Conservation (phyloP, 2,888 invertebrate species). For the Hedychridium roseum region DNA sequence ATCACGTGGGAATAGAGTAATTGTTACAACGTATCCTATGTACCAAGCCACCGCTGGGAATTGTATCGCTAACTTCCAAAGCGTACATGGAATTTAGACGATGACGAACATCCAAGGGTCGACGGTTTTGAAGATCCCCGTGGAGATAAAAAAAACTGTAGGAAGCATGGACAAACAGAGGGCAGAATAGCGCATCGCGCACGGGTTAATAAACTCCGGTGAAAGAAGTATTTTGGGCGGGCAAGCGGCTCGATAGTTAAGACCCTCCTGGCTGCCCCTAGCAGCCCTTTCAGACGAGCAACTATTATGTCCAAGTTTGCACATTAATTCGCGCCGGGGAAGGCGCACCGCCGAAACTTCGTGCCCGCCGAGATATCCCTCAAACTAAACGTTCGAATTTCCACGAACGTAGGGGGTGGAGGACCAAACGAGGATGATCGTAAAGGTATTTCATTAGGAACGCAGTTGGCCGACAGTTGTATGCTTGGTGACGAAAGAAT, state of each 20-base stretch:
- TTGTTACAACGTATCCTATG: no score
- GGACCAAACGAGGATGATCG: constrained; percentile 18
- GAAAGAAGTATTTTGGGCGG: constrained; percentile 32
- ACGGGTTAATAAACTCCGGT: constrained; percentile 40
- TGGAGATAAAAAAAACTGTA: constrained; percentile 1
- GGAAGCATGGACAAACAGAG: constrained; percentile 3
- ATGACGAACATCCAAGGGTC: constrained; percentile 11
- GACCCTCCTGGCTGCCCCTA: constrained; percentile 31
- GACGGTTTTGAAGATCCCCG: not conserved
- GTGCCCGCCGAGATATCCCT: constrained; percentile 36
- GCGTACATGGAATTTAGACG: constrained; percentile 2
- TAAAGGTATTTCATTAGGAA: constrained; percentile 39
- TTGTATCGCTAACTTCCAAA: no score
- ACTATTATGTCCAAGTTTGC: constrained; percentile 47
- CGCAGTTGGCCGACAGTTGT: no score
- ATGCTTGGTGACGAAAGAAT: no score
- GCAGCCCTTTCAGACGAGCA: constrained; percentile 30
- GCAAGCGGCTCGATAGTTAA: constrained; percentile 43
- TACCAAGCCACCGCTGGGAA: no score
- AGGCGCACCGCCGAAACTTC: constrained; percentile 30
- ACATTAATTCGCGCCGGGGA: constrained; percentile 43
- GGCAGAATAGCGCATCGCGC: constrained; percentile 21
- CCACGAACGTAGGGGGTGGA: constrained; percentile 15
- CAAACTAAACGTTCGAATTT: constrained; percentile 44
- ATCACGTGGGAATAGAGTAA: no score